Evolutionary conservation across 2,797 vertebrate genomes (phyloP).

Genomic region (Oceanodroma leucorhoa): DNA sequence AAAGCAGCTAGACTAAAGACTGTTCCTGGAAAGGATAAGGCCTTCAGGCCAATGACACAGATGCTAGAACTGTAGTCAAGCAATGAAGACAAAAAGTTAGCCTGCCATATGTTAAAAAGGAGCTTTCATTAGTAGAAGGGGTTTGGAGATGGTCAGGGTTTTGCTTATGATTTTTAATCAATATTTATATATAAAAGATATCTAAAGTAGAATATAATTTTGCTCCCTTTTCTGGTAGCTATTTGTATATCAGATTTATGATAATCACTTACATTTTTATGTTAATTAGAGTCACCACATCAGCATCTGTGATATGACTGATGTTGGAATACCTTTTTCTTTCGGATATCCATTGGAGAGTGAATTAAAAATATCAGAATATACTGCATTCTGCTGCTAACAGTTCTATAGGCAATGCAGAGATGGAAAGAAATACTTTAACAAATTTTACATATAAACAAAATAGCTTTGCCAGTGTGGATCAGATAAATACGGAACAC

Average conservation of each 20-base stretch:
- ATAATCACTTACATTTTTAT: not conserved
- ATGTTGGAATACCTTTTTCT: not conserved
- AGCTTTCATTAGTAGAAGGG: not conserved
- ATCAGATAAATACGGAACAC: not conserved
- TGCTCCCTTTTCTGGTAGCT: not conserved
- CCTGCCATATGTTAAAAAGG: not conserved
- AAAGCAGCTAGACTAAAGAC: not conserved
- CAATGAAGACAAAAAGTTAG: not conserved
- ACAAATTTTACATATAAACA: not conserved
- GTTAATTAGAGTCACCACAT: not conserved
- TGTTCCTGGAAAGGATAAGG: conserved; percentile 30
- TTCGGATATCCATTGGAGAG: not conserved
- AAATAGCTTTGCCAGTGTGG: not conserved
- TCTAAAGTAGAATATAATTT: not conserved
- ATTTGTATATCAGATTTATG: not conserved
- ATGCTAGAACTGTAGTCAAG: not conserved
- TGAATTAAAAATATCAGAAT: not conserved
- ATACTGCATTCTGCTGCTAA: not conserved
- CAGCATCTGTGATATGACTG: not conserved
- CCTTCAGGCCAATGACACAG: not conserved
- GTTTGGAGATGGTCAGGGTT: not conserved
- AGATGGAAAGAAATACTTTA: not conserved
- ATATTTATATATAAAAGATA: not conserved
- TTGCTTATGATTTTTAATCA: not conserved
- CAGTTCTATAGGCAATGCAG: not conserved